Evolutionary conservation across 2,113 vertebrate genomes (phyloP), one percentile per base, ranked within the genome.

Genomic region (Ptilonorhynchus violaceus): DNA sequence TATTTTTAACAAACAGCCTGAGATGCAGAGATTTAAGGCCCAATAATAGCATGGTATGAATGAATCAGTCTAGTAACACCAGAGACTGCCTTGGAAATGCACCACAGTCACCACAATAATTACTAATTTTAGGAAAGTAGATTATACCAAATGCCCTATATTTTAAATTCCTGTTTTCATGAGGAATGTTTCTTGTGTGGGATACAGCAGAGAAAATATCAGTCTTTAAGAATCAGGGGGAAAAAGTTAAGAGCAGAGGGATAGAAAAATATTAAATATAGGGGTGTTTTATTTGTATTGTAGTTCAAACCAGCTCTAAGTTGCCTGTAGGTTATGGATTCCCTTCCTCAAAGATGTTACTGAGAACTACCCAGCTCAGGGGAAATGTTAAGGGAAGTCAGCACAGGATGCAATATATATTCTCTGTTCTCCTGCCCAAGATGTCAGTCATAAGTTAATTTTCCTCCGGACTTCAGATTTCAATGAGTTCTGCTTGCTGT

Each of bases 1-100:
- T 70, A 89, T 89, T 96, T 93, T 97, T 95, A 88, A 95, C 62
- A 81, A 86, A 73, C 55, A 91, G 53, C 66, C 68, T 82, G 66
- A 91, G 67, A 97, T 90, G 55, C 35, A 72, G 85, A 92, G 64
- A 89, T 89, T 85, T 88, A 96, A 97, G 56, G 60, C 47, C 49
- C 47, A 73, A 70, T 92, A 94, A 88, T 92, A 92, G 66, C 39
- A 76, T 27, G 78, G 64, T 31, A 5, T 3, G 31, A 93, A 62
- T 49, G 62, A 95, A 87, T 91, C 94, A 80, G 73, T 96, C 58
- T 85, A 81, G 91, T 88, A 95, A 78, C 20, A 59, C 52, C 82
- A 84, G 60, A 76, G 56, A 27, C 52, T 88, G 76, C 67, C 28
- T 91, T 92, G 85, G 70, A 94, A 96, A 93, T 73, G 74, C 58